Evolutionary conservation across 37 sponge, comb jelly and placozoan species (phyloP), one percentile per base, ranked within the genome.

Genomic region (Chondrilla cf. caribensis): DNA sequence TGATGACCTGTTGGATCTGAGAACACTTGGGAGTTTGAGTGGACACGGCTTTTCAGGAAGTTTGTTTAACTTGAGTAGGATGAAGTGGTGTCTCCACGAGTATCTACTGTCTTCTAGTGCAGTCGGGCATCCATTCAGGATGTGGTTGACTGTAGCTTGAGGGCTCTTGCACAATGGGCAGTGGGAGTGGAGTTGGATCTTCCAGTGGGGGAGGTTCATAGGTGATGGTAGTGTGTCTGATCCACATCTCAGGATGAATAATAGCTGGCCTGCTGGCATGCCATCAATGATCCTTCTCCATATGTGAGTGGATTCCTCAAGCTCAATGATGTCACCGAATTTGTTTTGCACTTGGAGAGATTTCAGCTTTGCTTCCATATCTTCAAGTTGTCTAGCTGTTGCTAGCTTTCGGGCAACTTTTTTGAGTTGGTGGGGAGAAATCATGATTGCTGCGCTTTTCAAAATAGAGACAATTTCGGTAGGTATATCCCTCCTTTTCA

Each of bases 171-270:
- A 83, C 19, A 83, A 73, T 17, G 35, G 55, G 28, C 83, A 83
- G 35, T 41, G 21, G 36, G 54, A 70, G 0, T 54, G 2, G 26
- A 21, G 18, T 24, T 33, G 60, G 0, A 84, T 26, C 3, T 77
- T 75, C 78, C 84, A 84, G 19, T 62, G 22, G 41, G 31, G 25
- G 17, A 75, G 62, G 66, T 84, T 84, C 32, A 77, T 19, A 18
- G 78, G 77, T 1, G 62, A 76, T 14, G 84, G 84, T 17, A 84
- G 64, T 14, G 84, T 84, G 64, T 80, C 81, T 37, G 81, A 80
- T 26, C 60, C 81, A 21, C 6, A 33, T 59, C 40, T 28, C 2
- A 80, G 41, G 25, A 80, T 25, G 28, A 80, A 80, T 6, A 37
- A 58, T 60, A 80, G 58, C n/a, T 80, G 81, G 9, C 81, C 81